Percentiles rank a stretch among this genome's conserved stretches.
These are phyloP conservation scores for Pimephales promelas DNA, from an alignment of 2,113 vertebrate species.

Conservation along the genomic window DNA sequence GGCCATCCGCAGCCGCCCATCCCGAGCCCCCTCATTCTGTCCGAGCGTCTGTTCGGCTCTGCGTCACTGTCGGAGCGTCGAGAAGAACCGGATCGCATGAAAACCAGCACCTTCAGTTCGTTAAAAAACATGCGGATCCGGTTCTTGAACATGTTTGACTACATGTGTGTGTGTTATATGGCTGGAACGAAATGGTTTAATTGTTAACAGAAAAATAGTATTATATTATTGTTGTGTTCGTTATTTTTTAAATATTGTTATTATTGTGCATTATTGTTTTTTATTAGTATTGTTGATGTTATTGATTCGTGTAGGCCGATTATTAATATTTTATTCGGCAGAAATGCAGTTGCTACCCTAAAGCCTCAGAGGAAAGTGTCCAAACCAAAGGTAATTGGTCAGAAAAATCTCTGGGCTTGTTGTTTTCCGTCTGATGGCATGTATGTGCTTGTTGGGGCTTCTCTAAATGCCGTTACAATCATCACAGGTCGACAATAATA, in stretches of 20 bases:
- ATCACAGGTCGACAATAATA: background rate
- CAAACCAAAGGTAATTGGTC: slow-evolving; percentile 39
- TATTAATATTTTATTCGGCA: slow-evolving; percentile 28
- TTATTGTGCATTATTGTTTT: slow-evolving; percentile 16
- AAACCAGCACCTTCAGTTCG: slow-evolving; percentile 93
- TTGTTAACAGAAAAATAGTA: background rate
- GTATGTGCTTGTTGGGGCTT: slow-evolving; percentile 60
- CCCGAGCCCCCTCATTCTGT: slow-evolving; percentile 78
- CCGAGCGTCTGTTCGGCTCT: slow-evolving; percentile 68
- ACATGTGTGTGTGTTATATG: slow-evolving; percentile 54
- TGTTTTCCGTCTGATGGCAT: slow-evolving; percentile 69
- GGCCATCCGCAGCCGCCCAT: slow-evolving; percentile 90
- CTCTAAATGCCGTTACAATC: slow-evolving; percentile 7
- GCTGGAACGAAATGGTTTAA: slow-evolving; percentile 8
- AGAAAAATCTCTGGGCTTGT: slow-evolving; percentile 31
- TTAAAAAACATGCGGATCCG: slow-evolving; percentile 97
- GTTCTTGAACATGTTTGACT: slow-evolving; percentile 92
- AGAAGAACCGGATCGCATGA: slow-evolving; percentile 86
- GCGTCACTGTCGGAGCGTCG: slow-evolving; percentile 83
- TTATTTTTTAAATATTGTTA: background rate
- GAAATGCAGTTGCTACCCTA: slow-evolving; percentile 27
- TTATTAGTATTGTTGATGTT: slow-evolving; percentile 48
- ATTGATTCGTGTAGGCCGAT: slow-evolving; percentile 1
- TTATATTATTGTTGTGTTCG: slow-evolving; percentile 26
- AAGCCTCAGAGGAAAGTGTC: slow-evolving; percentile 22